Base-by-base conservation (phyloP, 2,797 vertebrate genomes). In the Rachycentron canadum region DNA sequence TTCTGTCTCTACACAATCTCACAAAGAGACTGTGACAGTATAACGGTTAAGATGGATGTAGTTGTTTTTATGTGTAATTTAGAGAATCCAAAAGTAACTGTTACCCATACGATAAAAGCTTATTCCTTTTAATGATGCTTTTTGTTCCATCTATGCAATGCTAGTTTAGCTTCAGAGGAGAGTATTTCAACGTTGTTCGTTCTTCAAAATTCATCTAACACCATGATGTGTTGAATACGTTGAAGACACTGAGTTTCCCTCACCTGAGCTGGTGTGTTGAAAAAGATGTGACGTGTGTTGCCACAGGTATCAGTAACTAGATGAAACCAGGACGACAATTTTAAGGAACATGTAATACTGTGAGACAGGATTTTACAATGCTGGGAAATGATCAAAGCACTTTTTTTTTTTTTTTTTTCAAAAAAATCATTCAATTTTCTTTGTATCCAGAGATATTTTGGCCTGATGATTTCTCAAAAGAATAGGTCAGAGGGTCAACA, bases 1-100 rank as follows among this genome's bases (percentile, higher is more conserved):
- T 76, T 66, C 73, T 30, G 59, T 85, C 84, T 63, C 41, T 5
- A 53, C 59, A 53, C 78, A 66, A 50, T 60, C 78, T 41, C 28
- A 41, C 66, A 75, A 78, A n/a, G 53, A 34, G 38, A 63, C 56
- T 41, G 23, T 3, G 36, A 23, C 36, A 40, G 23, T 3, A 55
- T 26, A 25, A 60, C 11, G 36, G 32, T 62, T 43, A 49, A 63
- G 61, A 57, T 47, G 49, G 26, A 63, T 73, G 53, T 62, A 26
- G 38, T 32, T 21, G 28, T 61, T 62, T 70, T 59, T 7, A 43
- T 58, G 68, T 70, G n/a, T 30, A 47, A 75, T 69, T 38, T 64
- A 26, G 32, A 55, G 23, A 63, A 36, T 19, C 30, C 12, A 34
- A 58, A 69, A 66, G 34, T 50, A 45, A 28, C n/a, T 57, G 5